Conservation (phyloP, 2,113 vertebrate species). For the Raja brachyura region DNA sequence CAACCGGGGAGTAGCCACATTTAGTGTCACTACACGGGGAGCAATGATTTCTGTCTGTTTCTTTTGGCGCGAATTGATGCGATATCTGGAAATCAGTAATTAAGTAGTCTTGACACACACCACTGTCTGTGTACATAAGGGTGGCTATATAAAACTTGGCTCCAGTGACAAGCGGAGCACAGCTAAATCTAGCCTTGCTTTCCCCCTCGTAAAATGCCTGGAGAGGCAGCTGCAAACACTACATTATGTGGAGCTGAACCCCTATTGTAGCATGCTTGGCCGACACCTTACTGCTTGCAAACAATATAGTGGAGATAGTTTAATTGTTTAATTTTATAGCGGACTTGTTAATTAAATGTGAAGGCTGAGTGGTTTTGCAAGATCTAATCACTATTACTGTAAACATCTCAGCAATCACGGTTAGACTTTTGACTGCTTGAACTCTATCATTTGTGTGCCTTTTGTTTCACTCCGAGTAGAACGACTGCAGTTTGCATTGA, state of each 20-base stretch:
- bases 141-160: slow-evolving; percentile 13
- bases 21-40: neutral
- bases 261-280: slow-evolving; percentile 12
- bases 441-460: neutral
- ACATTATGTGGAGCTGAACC: slow-evolving; percentile 27
- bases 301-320: slow-evolving; percentile 34
- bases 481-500: neutral
- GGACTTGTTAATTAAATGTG: slow-evolving; percentile 25
- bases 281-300: slow-evolving; percentile 10
- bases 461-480: neutral
- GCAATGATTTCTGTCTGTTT: neutral
- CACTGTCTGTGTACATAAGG: slow-evolving; percentile 17
- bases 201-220: neutral
- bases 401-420: slow-evolving; percentile 8
- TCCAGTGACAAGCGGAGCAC: neutral
- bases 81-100: slow-evolving; percentile 1
- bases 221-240: slow-evolving; percentile 6
- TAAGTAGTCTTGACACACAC: slow-evolving; percentile 19
- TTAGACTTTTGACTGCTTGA: neutral
- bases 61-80: slow-evolving; percentile 1
- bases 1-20: neutral
- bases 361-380: slow-evolving; percentile 20
- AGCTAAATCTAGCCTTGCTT: neutral
- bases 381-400: slow-evolving; percentile 20
- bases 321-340: slow-evolving; percentile 33